These are phyloP conservation scores for Xanthia icteritia DNA, from an alignment of 2,888 invertebrate species.

Conservation along the genomic window DNA sequence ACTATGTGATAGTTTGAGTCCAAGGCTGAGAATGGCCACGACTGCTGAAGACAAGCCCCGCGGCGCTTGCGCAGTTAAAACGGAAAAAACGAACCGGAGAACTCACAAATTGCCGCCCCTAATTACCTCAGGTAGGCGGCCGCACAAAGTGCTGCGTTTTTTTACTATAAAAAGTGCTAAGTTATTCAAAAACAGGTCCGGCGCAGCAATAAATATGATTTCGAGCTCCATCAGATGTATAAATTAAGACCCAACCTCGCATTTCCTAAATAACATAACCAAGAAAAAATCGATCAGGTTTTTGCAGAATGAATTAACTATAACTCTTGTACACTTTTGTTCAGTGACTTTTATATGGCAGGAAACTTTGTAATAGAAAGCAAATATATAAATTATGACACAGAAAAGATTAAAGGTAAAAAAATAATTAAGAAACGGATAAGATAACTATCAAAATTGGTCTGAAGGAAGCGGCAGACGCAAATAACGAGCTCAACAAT, in stretches of 20 bases:
- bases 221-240: conserved; percentile 63
- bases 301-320: conserved; percentile 54
- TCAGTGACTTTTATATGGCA: conserved; percentile 48
- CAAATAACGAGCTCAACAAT: conserved; percentile 65
- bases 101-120: conserved; percentile 82
- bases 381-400: conserved; percentile 45
- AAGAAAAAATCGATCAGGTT: conserved; percentile 51
- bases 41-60: conserved; percentile 63
- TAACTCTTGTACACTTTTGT: conserved; percentile 49
- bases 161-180: conserved; percentile 80
- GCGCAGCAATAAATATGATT: conserved; percentile 73
- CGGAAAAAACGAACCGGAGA: conserved; percentile 73
- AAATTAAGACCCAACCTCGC: conserved; percentile 64
- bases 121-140: conserved; percentile 85
- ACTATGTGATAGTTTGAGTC: conserved; percentile 65
- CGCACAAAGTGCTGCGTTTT: conserved; percentile 73
- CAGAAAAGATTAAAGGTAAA: conserved; percentile 30
- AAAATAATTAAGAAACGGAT: conserved; percentile 57
- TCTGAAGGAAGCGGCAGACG: conserved; percentile 51
- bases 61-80: conserved; percentile 70
- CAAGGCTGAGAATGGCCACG: conserved; percentile 61
- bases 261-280: conserved; percentile 53
- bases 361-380: conserved; percentile 41
- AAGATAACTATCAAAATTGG: conserved; percentile 61
- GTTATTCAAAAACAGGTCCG: conserved; percentile 77